Conservation (phyloP, 2,113 vertebrate species). For the Gobio gobio region DNA sequence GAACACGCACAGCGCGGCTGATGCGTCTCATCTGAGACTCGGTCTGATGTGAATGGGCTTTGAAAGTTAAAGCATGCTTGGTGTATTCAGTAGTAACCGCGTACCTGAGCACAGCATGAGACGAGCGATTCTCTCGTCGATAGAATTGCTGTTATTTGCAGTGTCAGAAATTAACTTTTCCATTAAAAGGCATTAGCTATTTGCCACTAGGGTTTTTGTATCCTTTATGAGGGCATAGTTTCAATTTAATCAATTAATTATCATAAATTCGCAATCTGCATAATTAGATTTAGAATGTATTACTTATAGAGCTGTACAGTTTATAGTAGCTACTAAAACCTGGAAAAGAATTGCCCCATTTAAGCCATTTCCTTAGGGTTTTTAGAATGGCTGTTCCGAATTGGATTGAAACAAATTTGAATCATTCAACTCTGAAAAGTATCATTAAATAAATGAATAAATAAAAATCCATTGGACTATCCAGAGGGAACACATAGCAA, state of each 20-base stretch:
- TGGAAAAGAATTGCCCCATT: not conserved
- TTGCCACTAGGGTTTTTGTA: not conserved
- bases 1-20: not conserved
- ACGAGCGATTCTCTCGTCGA: not conserved
- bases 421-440: not conserved
- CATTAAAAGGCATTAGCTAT: not conserved
- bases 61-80: conserved; percentile 45
- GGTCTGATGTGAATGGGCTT: conserved; percentile 41
- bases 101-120: conserved; percentile 1
- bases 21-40: conserved; percentile 3
- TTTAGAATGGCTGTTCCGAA: not conserved
- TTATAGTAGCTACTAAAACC: not conserved
- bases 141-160: not conserved
- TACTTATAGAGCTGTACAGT: not conserved
- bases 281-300: not conserved
- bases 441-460: not conserved
- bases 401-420: not conserved
- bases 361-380: not conserved
- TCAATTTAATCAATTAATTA: conserved; percentile 1
- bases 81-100: not conserved
- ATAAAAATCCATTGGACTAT: not conserved
- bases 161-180: not conserved
- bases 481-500: not conserved
- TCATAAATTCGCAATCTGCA: not conserved
- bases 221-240: not conserved